These are phyloP conservation scores for Nemotelus pantherinus DNA, from an alignment of 2,888 invertebrate species.

Conservation along the genomic window DNA sequence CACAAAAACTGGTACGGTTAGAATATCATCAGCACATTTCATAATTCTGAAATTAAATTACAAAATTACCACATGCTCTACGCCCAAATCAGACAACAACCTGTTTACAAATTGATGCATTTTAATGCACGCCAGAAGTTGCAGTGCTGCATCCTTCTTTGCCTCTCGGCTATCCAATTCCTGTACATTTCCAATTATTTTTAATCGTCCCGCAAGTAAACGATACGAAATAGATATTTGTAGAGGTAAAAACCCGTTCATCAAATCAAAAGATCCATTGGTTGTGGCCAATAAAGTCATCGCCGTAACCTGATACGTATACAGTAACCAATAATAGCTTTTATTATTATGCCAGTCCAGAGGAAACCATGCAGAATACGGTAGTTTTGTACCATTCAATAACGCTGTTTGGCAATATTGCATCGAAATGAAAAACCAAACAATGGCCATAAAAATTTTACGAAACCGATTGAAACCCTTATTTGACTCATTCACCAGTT, in stretches of 20 bases:
- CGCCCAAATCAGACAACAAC: background rate
- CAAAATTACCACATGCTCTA: background rate
- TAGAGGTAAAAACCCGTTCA: background rate
- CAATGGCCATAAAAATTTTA: background rate
- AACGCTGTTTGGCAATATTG: background rate
- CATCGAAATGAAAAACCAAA: background rate
- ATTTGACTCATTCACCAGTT: background rate
- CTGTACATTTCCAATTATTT: background rate
- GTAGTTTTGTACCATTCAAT: background rate
- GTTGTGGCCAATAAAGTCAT: background rate
- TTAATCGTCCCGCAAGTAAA: background rate
- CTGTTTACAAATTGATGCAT: constrained; percentile 7
- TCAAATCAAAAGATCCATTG: background rate
- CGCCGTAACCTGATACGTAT: background rate
- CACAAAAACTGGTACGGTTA: constrained; percentile 23
- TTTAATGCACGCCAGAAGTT: background rate
- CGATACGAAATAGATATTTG: background rate
- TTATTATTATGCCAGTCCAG: constrained; percentile 36
- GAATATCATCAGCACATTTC: constrained; percentile 1
- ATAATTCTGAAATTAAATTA: constrained; percentile 15
- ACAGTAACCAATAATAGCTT: constrained; percentile 12
- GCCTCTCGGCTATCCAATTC: background rate
- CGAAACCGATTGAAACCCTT: background rate
- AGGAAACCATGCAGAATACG: constrained; percentile 40
- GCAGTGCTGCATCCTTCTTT: background rate